Evolutionary conservation across 2,888 invertebrate species (phyloP), one percentile per base, ranked within the genome.

Genomic region (Baronia brevicornis): DNA sequence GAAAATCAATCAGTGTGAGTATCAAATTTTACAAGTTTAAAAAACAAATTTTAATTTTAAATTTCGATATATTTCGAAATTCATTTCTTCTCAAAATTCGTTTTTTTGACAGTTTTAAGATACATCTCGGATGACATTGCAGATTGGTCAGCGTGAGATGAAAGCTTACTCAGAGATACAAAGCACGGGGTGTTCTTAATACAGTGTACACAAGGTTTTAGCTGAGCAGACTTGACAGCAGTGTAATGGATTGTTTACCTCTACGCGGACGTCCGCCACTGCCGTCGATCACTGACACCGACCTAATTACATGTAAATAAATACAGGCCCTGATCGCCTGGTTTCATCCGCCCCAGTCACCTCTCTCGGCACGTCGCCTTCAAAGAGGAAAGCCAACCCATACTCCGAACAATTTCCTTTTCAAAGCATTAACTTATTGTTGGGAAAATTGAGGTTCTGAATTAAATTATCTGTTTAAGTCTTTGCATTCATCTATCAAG

Each of bases 251-350:
- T 75, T 72, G 77, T 74, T 68, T 71, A 71, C 68, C 62, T 64
- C 61, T 54, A 51, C 60, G 58, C 66, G 70, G 67, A 70, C 66
- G 63, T 67, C 63, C 60, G 64, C 54, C 51, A 48, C 54, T 60
- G 57, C 46, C 70, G 75, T 75, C 74, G 67, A 74, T 77, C 75
- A 75, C 70, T 64, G 68, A 63, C 69, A 62, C 54, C 63, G 65
- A 66, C 68, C 72, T 79, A 73, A 79, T 80, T 78, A 79, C 70
- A 75, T 77, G 73, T 71, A 75, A 78, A 75, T 75, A 75, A 73
- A 77, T 75, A 72, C 72, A 60, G 63, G 49, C 43, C 44, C 46
- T n/a, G 33, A 35, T 38, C 49, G 53, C 48, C 48, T 49, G 54
- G 51, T 54, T 51, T 51, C 51, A 54, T 48, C 51, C 42, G 51